These are phyloP conservation scores for Drosophila subsilvestris DNA, from an alignment of 2,888 invertebrate genomes.

Conservation along the genomic window DNA sequence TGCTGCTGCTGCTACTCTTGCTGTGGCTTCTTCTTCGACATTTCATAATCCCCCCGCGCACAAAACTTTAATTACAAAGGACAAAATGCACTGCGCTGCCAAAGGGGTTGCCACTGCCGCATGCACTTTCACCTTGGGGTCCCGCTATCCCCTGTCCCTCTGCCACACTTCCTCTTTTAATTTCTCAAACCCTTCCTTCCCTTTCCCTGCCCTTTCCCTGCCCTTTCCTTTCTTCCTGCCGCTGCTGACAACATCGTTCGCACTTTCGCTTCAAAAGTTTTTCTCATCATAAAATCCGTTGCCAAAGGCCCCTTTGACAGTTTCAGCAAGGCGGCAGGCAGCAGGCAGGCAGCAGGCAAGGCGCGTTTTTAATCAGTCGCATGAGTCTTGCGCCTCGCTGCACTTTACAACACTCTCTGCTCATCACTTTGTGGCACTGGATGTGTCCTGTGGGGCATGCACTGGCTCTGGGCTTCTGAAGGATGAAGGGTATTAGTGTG, in stretches of 20 bases:
- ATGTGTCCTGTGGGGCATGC: background rate
- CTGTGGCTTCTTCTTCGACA: constrained; percentile 48
- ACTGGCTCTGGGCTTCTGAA: background rate
- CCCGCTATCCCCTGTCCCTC: background rate
- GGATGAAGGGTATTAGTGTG: constrained; percentile 14
- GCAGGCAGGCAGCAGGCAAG: background rate
- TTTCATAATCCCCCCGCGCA: constrained; percentile 50
- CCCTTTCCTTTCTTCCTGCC: constrained; percentile 50
- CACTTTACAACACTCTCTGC: constrained; percentile 60
- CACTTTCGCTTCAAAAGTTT: constrained; percentile 72
- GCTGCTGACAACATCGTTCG: constrained; percentile 37
- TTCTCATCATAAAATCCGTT: constrained; percentile 71
- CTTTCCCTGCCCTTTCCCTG: constrained; percentile 6
- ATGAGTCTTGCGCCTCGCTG: constrained; percentile 62
- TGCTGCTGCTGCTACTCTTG: constrained; percentile 7
- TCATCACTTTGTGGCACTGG: constrained; percentile 40
- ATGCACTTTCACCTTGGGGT: constrained; percentile 39
- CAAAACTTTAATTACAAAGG: constrained; percentile 77
- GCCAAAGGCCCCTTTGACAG: constrained; percentile 64
- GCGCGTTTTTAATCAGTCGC: constrained; percentile 72
- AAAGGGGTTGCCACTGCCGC: constrained; percentile 13
- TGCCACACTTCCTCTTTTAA: constrained; percentile 44
- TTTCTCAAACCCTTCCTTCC: constrained; percentile 40
- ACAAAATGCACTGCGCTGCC: constrained; percentile 58
- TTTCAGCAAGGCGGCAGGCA: constrained; percentile 55